These are phyloP conservation scores for Corythornis leucogaster DNA, from an alignment of 2,797 vertebrate species.

Conservation along the genomic window DNA sequence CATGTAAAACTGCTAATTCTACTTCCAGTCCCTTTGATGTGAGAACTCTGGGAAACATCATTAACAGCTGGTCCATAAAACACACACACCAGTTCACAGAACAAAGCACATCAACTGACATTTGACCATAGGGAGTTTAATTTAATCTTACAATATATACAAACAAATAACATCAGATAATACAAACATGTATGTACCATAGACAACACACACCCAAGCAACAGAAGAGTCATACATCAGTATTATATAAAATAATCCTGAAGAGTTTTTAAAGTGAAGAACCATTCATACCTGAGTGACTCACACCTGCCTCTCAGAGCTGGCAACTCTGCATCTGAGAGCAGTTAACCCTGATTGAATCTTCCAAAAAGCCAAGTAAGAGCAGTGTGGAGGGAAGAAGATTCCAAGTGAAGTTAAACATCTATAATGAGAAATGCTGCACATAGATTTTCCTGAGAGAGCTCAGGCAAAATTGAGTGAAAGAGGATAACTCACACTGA, in stretches of 20 bases:
- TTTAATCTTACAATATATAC: constrained; percentile 48
- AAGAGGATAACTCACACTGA: not conserved
- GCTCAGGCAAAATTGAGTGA: not conserved
- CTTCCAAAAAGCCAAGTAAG: not conserved
- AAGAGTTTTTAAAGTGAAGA: not conserved
- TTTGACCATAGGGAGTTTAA: constrained; percentile 7
- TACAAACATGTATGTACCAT: not conserved
- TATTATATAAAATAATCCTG: not conserved
- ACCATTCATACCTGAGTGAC: not conserved
- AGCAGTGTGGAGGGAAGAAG: not conserved
- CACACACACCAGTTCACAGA: not conserved
- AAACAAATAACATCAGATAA: not conserved
- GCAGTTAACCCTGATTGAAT: not conserved
- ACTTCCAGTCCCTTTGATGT: not conserved
- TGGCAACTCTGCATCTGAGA: not conserved
- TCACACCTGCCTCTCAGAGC: not conserved
- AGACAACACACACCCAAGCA: not conserved
- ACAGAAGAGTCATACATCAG: not conserved
- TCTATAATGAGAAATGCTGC: not conserved
- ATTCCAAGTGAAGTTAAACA: constrained; percentile 9
- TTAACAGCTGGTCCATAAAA: not conserved
- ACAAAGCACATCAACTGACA: constrained; percentile 10
- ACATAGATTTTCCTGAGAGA: not conserved
- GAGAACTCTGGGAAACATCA: not conserved
- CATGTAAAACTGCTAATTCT: not conserved